Conservation (phyloP, 2,888 invertebrate genomes). For the Nipponacmea schrenckii region DNA sequence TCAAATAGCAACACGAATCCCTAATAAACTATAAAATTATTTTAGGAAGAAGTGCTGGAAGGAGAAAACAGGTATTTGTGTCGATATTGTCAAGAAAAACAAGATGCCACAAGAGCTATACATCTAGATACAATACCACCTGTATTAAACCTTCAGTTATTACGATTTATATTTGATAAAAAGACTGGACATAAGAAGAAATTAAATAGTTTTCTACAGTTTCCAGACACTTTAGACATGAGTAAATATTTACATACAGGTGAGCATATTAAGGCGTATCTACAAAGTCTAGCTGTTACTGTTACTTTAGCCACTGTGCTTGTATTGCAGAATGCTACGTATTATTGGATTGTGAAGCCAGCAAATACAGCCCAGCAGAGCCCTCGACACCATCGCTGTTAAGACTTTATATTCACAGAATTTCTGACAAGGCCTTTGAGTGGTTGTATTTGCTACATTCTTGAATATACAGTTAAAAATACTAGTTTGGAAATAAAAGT, state of each 20-base stretch:
- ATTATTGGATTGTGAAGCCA: no score
- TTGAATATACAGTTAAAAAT: no score
- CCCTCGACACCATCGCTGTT: no score
- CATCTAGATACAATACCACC: conserved; percentile 72
- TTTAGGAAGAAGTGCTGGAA: conserved; percentile 72
- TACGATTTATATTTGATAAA: conserved; percentile 75
- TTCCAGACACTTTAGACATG: conserved; percentile 75
- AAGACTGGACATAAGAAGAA: conserved; percentile 74
- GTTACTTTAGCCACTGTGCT: no score
- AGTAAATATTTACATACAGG: conserved; percentile 59
- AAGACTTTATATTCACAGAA: no score
- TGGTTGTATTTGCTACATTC: no score
- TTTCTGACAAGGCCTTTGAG: no score
- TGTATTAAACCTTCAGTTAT: conserved; percentile 74
- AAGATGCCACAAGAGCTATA: conserved; percentile 73
- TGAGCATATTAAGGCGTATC: not conserved
- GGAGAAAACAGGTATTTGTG: conserved; percentile 75
- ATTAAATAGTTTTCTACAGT: conserved; percentile 73
- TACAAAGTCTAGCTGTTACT: no score
- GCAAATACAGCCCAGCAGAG: no score
- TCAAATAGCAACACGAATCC: no score
- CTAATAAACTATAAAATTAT: not conserved
- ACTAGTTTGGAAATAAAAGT: no score
- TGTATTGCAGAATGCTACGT: no score
- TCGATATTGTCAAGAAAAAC: conserved; percentile 71